Conservation (phyloP, 2,113 vertebrate species). For the Callospermophilus lateralis region DNA sequence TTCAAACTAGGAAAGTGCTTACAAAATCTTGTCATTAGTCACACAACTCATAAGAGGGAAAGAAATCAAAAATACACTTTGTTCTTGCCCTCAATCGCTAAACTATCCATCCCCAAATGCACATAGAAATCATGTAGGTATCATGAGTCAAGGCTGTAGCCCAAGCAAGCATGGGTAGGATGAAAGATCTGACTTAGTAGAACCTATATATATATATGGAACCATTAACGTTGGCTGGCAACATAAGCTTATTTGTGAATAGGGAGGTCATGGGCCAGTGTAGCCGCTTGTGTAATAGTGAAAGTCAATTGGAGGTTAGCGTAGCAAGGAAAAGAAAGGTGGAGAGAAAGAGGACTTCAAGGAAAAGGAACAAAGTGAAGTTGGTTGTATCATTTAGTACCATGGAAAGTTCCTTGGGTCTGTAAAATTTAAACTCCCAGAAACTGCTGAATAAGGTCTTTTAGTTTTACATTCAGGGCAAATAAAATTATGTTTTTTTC, state of each 20-base stretch:
- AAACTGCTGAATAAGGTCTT: neutral
- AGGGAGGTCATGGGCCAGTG: neutral
- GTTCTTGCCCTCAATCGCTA: neutral
- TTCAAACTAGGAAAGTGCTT: neutral
- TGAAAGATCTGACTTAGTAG: neutral
- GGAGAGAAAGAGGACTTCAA: neutral
- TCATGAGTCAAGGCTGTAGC: neutral
- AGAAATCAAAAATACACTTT: neutral
- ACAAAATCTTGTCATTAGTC: neutral
- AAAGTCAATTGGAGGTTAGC: neutral
- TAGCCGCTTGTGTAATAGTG: accelerated
- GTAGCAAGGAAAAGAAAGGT: neutral
- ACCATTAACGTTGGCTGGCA: neutral
- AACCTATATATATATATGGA: no score
- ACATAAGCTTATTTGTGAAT: neutral
- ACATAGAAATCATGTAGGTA: neutral
- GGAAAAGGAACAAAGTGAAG: neutral
- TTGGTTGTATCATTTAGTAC: neutral
- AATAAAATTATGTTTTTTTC: neutral
- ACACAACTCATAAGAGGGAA: neutral
- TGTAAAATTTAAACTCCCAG: neutral
- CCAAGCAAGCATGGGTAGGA: neutral
- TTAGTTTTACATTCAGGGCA: neutral
- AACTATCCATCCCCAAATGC: neutral
- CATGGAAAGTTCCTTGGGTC: neutral